Percentiles rank a stretch among this genome's conserved stretches.
Evolutionary conservation across 2,888 invertebrate genomes (phyloP).

Genomic region (Eupithecia subfuscata): DNA sequence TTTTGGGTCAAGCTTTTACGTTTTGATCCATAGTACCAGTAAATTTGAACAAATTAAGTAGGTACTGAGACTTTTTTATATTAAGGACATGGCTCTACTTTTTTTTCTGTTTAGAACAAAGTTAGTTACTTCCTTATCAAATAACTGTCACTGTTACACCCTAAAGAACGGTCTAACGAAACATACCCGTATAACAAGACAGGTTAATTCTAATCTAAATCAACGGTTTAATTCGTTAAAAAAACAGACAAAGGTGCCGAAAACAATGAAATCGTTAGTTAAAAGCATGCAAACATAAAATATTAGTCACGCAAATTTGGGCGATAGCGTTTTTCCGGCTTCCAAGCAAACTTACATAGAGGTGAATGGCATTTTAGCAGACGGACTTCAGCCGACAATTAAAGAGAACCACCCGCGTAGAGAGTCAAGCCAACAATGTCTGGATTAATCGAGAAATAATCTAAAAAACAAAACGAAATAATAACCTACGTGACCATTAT

Average conservation of each 20-base stretch:
- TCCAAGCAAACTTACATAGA: constrained; percentile 73
- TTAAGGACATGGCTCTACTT: neutral
- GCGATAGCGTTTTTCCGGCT: constrained; percentile 23
- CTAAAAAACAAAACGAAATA: constrained; percentile 66
- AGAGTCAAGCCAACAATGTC: constrained; percentile 58
- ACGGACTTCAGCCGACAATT: constrained; percentile 48
- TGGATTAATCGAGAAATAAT: constrained; percentile 63
- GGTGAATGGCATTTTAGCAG: constrained; percentile 76
- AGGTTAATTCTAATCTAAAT: neutral
- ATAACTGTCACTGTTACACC: neutral
- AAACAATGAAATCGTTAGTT: constrained; percentile 21
- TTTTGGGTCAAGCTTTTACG: neutral
- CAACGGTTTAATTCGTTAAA: neutral
- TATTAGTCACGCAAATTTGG: constrained; percentile 27
- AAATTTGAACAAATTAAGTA: neutral
- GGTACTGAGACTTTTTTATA: neutral
- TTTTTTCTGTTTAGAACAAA: neutral
- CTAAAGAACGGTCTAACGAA: neutral
- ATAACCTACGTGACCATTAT: constrained; percentile 36
- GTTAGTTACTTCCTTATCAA: neutral
- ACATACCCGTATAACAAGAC: neutral
- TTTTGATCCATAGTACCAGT: neutral
- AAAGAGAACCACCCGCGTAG: constrained; percentile 60
- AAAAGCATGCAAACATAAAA: constrained; percentile 35
- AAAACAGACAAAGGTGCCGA: neutral